phyloP scores from a whole-genome alignment of 2,888 invertebrate genomes.

The Serripes groenlandicus region DNA sequence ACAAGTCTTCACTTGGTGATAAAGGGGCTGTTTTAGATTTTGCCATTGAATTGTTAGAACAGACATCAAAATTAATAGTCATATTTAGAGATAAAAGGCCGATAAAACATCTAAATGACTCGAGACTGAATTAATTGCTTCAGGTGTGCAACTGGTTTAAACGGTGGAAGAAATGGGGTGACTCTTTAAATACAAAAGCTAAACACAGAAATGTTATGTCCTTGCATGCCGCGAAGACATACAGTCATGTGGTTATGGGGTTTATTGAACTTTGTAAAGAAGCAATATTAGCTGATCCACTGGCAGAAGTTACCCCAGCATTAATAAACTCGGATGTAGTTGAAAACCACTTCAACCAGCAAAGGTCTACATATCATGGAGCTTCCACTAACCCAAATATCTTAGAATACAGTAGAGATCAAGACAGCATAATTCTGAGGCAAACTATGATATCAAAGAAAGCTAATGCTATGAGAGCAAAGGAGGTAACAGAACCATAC shows the following conservation, averaged over 20 bases:
- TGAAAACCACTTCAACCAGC: conserved; percentile 42
- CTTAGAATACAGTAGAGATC: conserved; percentile 13
- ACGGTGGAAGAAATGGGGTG: conserved; percentile 22
- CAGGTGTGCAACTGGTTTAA: conserved; percentile 28
- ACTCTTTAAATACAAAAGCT: background rate
- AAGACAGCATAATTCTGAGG: conserved; percentile 33
- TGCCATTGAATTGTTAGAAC: conserved; percentile 28
- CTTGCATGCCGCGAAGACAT: conserved; percentile 35
- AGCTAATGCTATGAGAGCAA: too few species aligned
- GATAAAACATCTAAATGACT: conserved; percentile 9
- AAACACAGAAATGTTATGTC: conserved; percentile 26
- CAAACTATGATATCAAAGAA: conserved; percentile 25
- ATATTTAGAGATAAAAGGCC: conserved; percentile 44
- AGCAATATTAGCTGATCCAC: background rate
- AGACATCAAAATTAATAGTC: conserved; percentile 13
- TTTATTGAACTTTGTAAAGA: conserved; percentile 2
- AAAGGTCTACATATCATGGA: conserved; percentile 36
- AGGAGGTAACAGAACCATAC: too few species aligned
- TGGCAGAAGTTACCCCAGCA: conserved; percentile 8
- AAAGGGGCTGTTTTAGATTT: conserved; percentile 41
- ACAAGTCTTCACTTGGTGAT: conserved; percentile 33
- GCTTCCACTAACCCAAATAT: conserved; percentile 40
- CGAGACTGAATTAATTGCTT: background rate
- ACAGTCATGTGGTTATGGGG: conserved; percentile 7
- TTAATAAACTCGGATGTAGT: conserved; percentile 35